phyloP scores from a whole-genome alignment of 2,113 vertebrate species.

The Drymodes brunneopygia region DNA sequence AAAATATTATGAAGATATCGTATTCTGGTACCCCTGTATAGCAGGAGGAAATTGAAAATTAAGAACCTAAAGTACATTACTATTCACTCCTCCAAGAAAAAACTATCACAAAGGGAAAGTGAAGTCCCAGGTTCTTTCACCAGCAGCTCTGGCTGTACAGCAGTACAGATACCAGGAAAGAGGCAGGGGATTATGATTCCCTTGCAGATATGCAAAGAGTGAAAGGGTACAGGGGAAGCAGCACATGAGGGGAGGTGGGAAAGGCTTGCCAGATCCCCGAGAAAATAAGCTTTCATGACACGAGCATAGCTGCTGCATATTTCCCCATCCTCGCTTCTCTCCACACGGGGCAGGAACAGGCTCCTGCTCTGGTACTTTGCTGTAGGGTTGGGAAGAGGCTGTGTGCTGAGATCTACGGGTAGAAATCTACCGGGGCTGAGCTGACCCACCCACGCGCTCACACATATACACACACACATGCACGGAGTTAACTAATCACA shows the following conservation, averaged over 20 bases:
- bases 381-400: background rate
- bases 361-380: background rate
- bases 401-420: background rate
- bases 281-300: background rate
- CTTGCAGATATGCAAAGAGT: background rate
- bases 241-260: background rate
- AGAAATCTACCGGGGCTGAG: background rate
- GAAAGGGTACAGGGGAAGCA: background rate
- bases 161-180: background rate
- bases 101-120: background rate
- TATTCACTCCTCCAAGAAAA: background rate
- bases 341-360: background rate
- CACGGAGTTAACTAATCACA: conserved; percentile 54
- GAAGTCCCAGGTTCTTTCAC: background rate
- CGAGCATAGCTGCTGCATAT: background rate
- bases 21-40: background rate
- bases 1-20: background rate
- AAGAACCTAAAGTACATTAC: background rate
- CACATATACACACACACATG: background rate
- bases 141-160: background rate
- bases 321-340: background rate
- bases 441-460: background rate
- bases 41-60: background rate
- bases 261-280: background rate
- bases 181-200: background rate